Conservation (phyloP, 2,113 vertebrate genomes). For the Hydropotes inermis region DNA sequence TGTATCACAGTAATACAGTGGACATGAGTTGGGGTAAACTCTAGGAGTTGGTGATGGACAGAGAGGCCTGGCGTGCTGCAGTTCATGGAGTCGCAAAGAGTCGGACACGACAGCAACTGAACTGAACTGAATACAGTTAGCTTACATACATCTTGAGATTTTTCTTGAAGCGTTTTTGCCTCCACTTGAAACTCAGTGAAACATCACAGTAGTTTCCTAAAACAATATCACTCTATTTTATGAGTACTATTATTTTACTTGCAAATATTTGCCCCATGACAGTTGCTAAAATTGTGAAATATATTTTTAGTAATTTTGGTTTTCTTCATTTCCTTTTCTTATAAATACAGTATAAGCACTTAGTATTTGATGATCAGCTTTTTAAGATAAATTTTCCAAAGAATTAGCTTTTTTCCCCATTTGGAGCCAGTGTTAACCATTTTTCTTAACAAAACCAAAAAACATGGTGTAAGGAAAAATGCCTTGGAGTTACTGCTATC, state of each 20-base stretch:
- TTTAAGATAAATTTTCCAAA: not conserved
- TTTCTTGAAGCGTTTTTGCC: constrained; percentile 25
- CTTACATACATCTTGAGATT: not conserved
- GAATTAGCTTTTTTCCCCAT: not conserved
- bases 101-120: not conserved
- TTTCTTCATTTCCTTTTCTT: not conserved
- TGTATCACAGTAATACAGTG: not conserved
- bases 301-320: not conserved
- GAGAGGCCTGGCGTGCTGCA: not conserved
- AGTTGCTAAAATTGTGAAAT: constrained; percentile 21
- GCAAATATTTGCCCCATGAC: not conserved
- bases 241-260: not conserved
- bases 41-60: not conserved
- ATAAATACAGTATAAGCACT: not conserved
- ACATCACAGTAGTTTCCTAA: not conserved
- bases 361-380: not conserved
- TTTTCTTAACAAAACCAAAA: constrained; percentile 28
- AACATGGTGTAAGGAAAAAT: not conserved
- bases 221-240: not conserved
- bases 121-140: not conserved
- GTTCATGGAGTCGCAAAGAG: not conserved
- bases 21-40: not conserved
- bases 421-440: not conserved
- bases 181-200: constrained; percentile 11
- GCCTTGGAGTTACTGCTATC: not conserved